Evolutionary conservation across 2,113 vertebrate genomes (phyloP), one percentile per base, ranked within the genome.

Genomic region (Malurus elegans): DNA sequence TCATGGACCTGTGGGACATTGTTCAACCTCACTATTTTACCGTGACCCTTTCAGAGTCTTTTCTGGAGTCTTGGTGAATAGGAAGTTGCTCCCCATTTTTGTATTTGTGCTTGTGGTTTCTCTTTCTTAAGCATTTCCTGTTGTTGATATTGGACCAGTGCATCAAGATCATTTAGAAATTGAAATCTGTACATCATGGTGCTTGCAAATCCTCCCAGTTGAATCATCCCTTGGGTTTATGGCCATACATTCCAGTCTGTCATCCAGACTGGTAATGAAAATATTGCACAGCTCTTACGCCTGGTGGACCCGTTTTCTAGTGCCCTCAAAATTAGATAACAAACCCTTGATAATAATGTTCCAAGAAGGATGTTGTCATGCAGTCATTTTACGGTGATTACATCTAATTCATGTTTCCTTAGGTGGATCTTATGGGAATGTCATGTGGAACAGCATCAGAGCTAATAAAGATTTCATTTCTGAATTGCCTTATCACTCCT

Each of bases 231-330:
- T 34, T 64, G 76, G 61, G 42, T 92, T 93, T 81, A 31, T 65
- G 53, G 74, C 83, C 70, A 40, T 89, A 60, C 80, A 91, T 95
- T 95, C 95, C 95, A 69, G 36, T 95, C 89, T 80, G 5, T 95
- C 94, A 95, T 91, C 93, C 53, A 4, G 2, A 45, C 17, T 29
- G 73, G 61, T 67, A 89, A 95, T 87, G 86, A 74, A 95, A 91
- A 85, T 74, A 93, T 75, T 93, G 65, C 91, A 60, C 54, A 80
- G 72, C 38, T 62, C 60, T 47, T 60, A 2, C 56, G 64, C 72
- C 69, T 95, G 86, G 79, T 88, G 65, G 65, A 71, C 79, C 92
- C 4, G 4, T 90, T 95, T 91, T 36, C 78, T 79, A 79, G 34
- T 89, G 80, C 80, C 70, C 11, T 92, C n/a, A 36, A 17, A 40